phyloP scores from a whole-genome alignment of 1,140 invertebrate species.

The Vanessa tameamea region DNA sequence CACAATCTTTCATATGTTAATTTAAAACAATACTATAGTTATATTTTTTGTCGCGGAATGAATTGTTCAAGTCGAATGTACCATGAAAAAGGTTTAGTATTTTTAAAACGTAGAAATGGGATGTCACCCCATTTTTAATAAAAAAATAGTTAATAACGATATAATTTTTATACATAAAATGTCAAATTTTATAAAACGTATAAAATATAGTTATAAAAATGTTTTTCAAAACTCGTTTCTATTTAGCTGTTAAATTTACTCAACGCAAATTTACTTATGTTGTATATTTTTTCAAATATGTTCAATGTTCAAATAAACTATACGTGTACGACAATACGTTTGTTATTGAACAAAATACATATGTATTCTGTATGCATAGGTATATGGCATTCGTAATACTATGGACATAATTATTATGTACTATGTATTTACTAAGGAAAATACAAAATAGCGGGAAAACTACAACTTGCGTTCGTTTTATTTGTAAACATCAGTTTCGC shows the following conservation, averaged over 20 bases:
- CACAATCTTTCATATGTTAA: no score
- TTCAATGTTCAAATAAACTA: constrained; percentile 5
- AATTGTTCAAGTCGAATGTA: no score
- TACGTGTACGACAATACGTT: constrained; percentile 2
- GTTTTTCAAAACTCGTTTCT: no score
- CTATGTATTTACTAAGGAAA: constrained; percentile 37
- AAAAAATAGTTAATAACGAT: no score
- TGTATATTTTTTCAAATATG: background rate
- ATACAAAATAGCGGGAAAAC: constrained; percentile 58
- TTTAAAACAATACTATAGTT: no score
- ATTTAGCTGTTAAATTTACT: background rate
- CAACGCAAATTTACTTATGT: background rate
- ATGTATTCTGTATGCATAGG: background rate
- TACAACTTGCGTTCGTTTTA: constrained; percentile 50
- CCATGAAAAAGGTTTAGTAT: no score
- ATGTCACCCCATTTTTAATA: no score
- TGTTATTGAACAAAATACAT: constrained; percentile 2
- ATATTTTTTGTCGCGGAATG: no score
- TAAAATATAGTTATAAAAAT: no score
- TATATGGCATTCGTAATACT: constrained; percentile 7
- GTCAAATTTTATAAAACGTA: no score
- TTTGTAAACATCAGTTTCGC: constrained; percentile 74
- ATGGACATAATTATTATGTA: constrained; percentile 28
- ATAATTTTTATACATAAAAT: background rate
- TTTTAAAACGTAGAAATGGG: no score